Evolutionary conservation across 2,797 vertebrate genomes (phyloP).

Genomic region (Notoglanidium macrostoma): DNA sequence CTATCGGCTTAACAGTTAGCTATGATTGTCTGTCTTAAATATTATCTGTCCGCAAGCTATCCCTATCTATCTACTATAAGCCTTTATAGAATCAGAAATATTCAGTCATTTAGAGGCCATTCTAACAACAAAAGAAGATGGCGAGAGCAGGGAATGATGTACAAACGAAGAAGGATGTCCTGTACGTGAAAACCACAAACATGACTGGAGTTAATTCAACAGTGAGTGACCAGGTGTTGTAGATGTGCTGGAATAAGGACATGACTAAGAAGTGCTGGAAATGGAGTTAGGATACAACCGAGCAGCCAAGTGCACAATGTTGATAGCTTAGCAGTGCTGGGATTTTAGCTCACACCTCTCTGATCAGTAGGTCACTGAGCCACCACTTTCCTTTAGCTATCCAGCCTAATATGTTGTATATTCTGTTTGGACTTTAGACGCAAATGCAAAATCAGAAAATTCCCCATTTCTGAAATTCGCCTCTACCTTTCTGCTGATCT

Average conservation of each 20-base stretch:
- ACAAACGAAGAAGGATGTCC: not conserved
- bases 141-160: not conserved
- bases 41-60: no score
- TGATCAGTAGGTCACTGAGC: not conserved
- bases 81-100: not conserved
- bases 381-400: not conserved
- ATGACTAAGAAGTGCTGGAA: not conserved
- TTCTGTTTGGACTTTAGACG: slow-evolving; percentile 66
- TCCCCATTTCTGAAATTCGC: slow-evolving; percentile 84
- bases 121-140: not conserved
- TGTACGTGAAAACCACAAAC: not conserved
- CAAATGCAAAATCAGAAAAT: slow-evolving; percentile 76
- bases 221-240: not conserved
- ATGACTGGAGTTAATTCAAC: not conserved
- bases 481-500: slow-evolving; percentile 86
- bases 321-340: not conserved
- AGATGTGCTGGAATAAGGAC: not conserved
- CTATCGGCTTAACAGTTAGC: not conserved
- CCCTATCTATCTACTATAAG: not conserved
- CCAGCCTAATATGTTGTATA: not conserved
- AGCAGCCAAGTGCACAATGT: not conserved
- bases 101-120: not conserved
- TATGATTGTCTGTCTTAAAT: not conserved
- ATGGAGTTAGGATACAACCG: not conserved
- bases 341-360: not conserved